These are phyloP conservation scores for Omphaloscelis lunosa DNA, from an alignment of 2,888 invertebrate genomes.

Conservation along the genomic window DNA sequence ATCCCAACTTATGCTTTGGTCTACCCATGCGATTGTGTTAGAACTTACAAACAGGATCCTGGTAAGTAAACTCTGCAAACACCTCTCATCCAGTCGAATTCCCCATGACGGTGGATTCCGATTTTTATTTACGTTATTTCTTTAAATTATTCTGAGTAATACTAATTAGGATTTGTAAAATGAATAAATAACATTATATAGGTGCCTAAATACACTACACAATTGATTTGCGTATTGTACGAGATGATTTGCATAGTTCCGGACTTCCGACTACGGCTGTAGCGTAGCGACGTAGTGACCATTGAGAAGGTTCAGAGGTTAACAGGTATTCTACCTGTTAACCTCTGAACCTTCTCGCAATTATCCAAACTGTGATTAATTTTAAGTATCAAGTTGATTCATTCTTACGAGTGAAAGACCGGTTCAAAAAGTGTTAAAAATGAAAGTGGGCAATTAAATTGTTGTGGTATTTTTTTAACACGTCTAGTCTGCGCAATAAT, in stretches of 20 bases:
- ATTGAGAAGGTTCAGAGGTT: neutral
- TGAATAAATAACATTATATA: neutral
- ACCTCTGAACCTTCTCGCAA: no score
- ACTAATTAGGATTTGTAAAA: neutral
- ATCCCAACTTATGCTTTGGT: no score
- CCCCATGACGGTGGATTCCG: neutral
- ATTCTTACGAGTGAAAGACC: neutral
- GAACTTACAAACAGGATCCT: neutral
- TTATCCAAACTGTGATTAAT: neutral
- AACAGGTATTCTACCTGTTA: no score
- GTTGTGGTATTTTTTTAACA: slow-evolving; percentile 1
- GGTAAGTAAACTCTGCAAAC: neutral
- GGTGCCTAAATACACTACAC: neutral
- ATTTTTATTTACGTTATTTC: neutral
- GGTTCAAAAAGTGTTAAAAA: slow-evolving; percentile 18
- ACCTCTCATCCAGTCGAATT: neutral
- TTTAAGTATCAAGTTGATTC: neutral
- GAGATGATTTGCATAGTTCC: neutral
- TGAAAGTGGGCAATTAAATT: slow-evolving; percentile 40
- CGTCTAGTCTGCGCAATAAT: slow-evolving; percentile 9
- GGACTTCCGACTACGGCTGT: neutral
- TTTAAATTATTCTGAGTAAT: neutral
- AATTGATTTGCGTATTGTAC: neutral
- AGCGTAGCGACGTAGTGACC: neutral
- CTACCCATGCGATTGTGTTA: neutral